Conservation (phyloP, 2,888 invertebrate genomes). For the Eurytoma californica region DNA sequence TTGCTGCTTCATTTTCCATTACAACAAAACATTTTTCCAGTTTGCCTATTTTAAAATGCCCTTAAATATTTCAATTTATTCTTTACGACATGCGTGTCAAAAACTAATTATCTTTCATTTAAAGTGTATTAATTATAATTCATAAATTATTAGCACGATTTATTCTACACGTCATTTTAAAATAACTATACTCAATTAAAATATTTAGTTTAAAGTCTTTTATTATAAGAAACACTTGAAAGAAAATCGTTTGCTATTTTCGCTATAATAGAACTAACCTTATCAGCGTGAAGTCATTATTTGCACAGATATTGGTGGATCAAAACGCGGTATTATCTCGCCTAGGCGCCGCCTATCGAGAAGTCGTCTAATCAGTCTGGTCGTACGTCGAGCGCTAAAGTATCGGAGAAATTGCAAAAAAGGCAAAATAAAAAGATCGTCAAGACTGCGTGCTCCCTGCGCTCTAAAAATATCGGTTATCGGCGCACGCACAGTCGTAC, state of each 20-base stretch:
- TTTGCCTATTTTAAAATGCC: no score
- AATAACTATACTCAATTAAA: no score
- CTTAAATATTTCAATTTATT: no score
- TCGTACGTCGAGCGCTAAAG: neutral
- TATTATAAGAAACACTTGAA: no score
- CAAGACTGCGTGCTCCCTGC: constrained; percentile 6
- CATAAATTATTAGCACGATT: no score
- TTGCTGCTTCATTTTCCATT: neutral
- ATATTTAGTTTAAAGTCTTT: no score
- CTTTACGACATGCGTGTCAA: neutral
- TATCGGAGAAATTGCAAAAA: constrained; percentile 21
- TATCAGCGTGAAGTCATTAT: no score
- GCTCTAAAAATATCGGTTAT: constrained; percentile 51
- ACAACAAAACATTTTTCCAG: neutral
- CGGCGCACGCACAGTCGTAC: constrained; percentile 13
- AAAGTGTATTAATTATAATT: neutral
- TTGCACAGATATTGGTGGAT: no score
- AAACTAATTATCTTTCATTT: neutral
- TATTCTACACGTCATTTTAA: no score
- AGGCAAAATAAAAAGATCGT: constrained; percentile 2
- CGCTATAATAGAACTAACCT: no score
- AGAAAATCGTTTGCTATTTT: no score
- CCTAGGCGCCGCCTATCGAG: neutral
- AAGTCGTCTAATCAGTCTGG: neutral
- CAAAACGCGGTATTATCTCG: neutral